phyloP scores from a whole-genome alignment of 2,797 vertebrate species.

The Channa striata region DNA sequence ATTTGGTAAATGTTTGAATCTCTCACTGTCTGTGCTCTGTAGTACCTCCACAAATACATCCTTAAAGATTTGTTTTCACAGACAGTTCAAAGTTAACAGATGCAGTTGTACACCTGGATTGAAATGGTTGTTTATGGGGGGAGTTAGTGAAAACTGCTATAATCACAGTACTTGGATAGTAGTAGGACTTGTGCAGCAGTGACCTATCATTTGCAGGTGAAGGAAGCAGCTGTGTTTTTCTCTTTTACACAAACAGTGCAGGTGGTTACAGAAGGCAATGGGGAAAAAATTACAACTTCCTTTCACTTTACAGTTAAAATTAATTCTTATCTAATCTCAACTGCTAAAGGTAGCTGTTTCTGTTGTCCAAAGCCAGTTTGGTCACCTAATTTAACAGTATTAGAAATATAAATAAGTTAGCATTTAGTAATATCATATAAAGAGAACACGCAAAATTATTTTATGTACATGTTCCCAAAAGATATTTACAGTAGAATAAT shows the following conservation, averaged over 20 bases:
- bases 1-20: no score
- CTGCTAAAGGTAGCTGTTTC: no score
- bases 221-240: constrained; percentile 12
- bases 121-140: constrained; percentile 3
- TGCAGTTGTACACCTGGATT: constrained; percentile 14
- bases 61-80: constrained; percentile 3
- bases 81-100: background rate
- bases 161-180: constrained; percentile 1
- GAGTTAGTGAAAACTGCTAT: constrained; percentile 16
- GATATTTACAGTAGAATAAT: no score
- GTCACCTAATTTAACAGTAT: no score
- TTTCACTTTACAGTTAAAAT: no score
- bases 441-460: no score
- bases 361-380: no score
- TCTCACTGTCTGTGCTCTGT: background rate
- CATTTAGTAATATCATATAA: no score
- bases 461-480: no score
- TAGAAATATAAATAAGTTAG: no score
- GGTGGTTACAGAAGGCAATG: background rate
- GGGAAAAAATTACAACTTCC: background rate
- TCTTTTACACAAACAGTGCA: background rate
- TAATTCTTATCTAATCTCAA: no score
- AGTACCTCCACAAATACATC: background rate
- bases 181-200: background rate
- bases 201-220: constrained; percentile 7